Percentiles rank a stretch among this genome's conserved stretches.
phyloP scores from a whole-genome alignment of 2,888 invertebrate species.

The Drosophila mimetica region DNA sequence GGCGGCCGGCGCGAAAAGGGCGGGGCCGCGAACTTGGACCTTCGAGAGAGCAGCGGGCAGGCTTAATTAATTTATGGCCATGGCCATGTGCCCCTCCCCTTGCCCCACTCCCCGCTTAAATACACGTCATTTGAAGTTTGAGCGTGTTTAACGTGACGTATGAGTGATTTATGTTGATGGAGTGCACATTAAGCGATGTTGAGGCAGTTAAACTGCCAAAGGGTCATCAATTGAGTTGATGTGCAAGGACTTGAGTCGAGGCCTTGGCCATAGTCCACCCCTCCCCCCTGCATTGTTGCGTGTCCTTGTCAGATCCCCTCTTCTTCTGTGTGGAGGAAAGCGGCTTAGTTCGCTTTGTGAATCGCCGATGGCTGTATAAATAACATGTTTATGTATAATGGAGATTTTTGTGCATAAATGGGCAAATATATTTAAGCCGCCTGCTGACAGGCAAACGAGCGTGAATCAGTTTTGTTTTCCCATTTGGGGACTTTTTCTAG shows the following conservation, averaged over 20 bases:
- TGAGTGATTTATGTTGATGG: constrained; percentile 76
- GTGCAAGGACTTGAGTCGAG: constrained; percentile 29
- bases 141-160: constrained; percentile 78
- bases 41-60: constrained; percentile 22
- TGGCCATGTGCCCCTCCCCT: constrained; percentile 44
- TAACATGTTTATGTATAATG: constrained; percentile 13
- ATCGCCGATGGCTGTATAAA: constrained; percentile 17
- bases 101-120: constrained; percentile 32
- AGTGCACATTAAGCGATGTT: constrained; percentile 56
- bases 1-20: constrained; percentile 1
- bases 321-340: constrained; percentile 4
- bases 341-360: constrained; percentile 20
- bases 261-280: constrained; percentile 1
- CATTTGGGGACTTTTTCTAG: constrained; percentile 51
- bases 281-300: constrained; percentile 9
- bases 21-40: constrained; percentile 44
- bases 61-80: constrained; percentile 74
- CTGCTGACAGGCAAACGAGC: constrained; percentile 9
- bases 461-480: constrained; percentile 22
- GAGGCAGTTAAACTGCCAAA: constrained; percentile 58
- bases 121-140: constrained; percentile 67
- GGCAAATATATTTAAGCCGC: constrained; percentile 27
- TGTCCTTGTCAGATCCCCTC: constrained; percentile 23
- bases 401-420: constrained; percentile 30
- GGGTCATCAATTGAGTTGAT: constrained; percentile 54